A percentile compares a stretch with the other conserved stretches of the same genome.
These are phyloP conservation scores for Regulus satrapa DNA, from an alignment of 2,113 vertebrate genomes.

Conservation along the genomic window DNA sequence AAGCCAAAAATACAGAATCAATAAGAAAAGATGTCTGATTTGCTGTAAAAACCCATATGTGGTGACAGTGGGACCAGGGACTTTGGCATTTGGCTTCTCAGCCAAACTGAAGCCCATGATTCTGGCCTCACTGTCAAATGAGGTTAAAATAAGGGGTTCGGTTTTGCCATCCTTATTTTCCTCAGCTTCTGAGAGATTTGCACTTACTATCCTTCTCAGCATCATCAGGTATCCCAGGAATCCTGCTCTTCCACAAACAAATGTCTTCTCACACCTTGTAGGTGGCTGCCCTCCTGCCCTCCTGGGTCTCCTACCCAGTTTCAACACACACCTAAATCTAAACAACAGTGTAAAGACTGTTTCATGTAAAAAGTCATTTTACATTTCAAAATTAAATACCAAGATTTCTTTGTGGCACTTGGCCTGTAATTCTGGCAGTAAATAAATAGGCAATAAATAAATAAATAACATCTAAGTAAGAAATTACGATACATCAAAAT, in stretches of 20 bases:
- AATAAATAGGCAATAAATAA: not conserved
- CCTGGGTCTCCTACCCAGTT: not conserved
- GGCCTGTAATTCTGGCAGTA: not conserved
- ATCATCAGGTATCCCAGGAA: fast-evolving
- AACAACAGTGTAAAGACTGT: not conserved
- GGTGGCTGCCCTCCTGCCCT: too few relatives aligned
- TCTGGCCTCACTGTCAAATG: not conserved
- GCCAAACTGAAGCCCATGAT: fast-evolving
- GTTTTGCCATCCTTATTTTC: not conserved
- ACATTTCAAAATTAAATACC: not conserved
- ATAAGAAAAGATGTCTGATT: not conserved
- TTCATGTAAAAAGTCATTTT: too few relatives aligned
- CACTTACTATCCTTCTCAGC: not conserved
- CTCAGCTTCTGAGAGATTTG: not conserved
- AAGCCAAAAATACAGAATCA: not conserved
- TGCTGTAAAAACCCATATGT: not conserved
- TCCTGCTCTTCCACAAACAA: fast-evolving
- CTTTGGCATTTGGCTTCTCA: not conserved
- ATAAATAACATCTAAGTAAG: not conserved
- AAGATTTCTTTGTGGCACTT: not conserved
- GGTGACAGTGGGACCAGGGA: not conserved
- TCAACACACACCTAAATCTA: not conserved
- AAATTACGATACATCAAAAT: not conserved
- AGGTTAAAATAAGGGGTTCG: not conserved
- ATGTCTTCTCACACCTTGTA: not conserved